Evolutionary conservation across 2,888 invertebrate genomes (phyloP), one percentile per base, ranked within the genome.

Genomic region (Bibio marci): DNA sequence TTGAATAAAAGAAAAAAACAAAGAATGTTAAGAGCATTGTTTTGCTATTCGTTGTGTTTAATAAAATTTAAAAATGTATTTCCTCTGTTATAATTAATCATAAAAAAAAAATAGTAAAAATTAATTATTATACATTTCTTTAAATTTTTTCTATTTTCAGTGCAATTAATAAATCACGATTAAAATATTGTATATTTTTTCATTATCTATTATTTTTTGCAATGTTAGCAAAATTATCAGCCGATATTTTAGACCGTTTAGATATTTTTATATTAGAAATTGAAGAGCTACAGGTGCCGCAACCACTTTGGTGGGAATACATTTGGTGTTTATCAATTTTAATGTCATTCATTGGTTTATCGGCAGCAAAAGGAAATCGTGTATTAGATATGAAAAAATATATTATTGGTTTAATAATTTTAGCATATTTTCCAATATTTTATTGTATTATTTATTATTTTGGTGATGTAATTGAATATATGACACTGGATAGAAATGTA

Each of bases 211-310:
- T 95, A 51, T 87, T 87, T 61, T 74, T 91, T 58, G 72, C 80
- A 49, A 88, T 95, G 88, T 62, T 90, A 57, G 77, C 86, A 37
- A 92, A 94, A 64, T 69, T 95, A 47, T 81, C 85, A 8, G 85
- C 90, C 14, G 90, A 87, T 59, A 80, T 94, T 53, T 72, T 92
- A 50, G 91, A 94, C 63, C 79, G 80, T 58, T 70, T 94, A 52
- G 92, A 94, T 60, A 78, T 94, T 60, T 91, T 92, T 62, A 82
- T 91, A 53, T 70, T 94, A 59, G 86, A 88, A 64, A 81, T 95
- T 54, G 90, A 92, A 63, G 90, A 91, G 60, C 65, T 92, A 47
- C 80, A 83, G 64, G 78, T 95, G 62, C 94, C 95, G 48, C 76
- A 80, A 68, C 75, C 62, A 55, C 64, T 63, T 45, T 57, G 56